Conservation (phyloP, 2,888 invertebrate genomes). For the Epirrhoe tristata region DNA sequence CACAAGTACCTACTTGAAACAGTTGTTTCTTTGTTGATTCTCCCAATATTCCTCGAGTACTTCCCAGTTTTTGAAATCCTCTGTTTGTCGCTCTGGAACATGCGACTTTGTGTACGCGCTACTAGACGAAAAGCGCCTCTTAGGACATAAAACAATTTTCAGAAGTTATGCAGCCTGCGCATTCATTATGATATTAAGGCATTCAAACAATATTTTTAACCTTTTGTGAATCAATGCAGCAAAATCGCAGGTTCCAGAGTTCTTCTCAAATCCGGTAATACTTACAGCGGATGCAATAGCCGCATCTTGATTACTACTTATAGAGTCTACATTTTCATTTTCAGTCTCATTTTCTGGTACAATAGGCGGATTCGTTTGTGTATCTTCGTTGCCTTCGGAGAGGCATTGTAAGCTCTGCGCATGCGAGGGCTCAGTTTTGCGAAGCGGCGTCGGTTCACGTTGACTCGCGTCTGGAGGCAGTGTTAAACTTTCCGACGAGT, state of each 20-base stretch:
- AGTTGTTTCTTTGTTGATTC: background rate
- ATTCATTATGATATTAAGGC: background rate
- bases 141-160: background rate
- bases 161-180: background rate
- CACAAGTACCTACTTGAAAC: too few species aligned
- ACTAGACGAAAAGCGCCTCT: background rate
- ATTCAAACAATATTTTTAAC: conserved; percentile 6
- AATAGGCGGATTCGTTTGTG: background rate
- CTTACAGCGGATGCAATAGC: conserved; percentile 17
- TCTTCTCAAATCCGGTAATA: conserved; percentile 19
- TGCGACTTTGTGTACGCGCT: conserved; percentile 23
- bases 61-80: conserved; percentile 22
- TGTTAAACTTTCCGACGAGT: too few species aligned
- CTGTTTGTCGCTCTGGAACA: conserved; percentile 27
- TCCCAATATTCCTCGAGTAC: conserved; percentile 23
- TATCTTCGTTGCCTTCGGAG: background rate
- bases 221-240: conserved; percentile 10
- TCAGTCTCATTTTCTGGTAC: background rate
- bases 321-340: background rate
- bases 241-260: conserved; percentile 34
- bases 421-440: too few species aligned
- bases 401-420: background rate
- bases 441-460: background rate
- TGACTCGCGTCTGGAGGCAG: background rate
- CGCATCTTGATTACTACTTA: background rate